Evolutionary conservation across 2,888 invertebrate genomes (phyloP).

Genomic region (Athalia cordata): DNA sequence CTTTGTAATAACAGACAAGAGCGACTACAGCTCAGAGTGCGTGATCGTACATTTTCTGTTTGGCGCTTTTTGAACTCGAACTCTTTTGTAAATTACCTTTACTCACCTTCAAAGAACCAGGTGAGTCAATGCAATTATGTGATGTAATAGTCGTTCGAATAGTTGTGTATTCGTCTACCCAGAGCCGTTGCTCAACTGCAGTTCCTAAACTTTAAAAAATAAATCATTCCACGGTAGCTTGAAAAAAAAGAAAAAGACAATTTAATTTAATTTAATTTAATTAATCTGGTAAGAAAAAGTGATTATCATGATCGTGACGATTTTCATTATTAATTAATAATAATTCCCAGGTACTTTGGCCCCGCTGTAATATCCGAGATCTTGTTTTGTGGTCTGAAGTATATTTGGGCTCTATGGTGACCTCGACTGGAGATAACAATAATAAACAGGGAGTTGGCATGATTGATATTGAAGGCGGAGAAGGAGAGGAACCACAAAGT

Average conservation of each 20-base stretch:
- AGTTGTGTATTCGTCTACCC: not conserved
- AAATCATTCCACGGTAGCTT: not conserved
- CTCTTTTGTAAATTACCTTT: slow-evolving; percentile 91
- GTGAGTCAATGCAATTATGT: slow-evolving; percentile 67
- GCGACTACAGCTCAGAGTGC: slow-evolving; percentile 79
- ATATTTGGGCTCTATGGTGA: slow-evolving; percentile 80
- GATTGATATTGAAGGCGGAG: slow-evolving; percentile 68
- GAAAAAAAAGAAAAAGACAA: not conserved
- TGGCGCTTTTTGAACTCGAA: slow-evolving; percentile 90
- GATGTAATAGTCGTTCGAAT: slow-evolving; percentile 17
- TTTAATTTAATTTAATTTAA: too few species aligned
- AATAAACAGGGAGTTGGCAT: slow-evolving; percentile 69
- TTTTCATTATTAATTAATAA: not conserved
- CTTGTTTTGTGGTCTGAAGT: slow-evolving; percentile 90
- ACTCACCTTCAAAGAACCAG: slow-evolving; percentile 76
- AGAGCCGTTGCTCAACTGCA: too few species aligned
- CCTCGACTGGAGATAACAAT: slow-evolving; percentile 69
- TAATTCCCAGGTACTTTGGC: slow-evolving; percentile 86
- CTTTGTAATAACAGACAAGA: slow-evolving; percentile 91
- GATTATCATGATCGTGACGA: too few species aligned
- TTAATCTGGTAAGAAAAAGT: too few species aligned
- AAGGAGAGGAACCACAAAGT: slow-evolving; percentile 72
- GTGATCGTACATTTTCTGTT: slow-evolving; percentile 86
- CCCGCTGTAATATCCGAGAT: slow-evolving; percentile 88
- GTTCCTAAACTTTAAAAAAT: not conserved